These are phyloP conservation scores for Drosophila incognita DNA, from an alignment of 2,888 invertebrate genomes.

Conservation along the genomic window DNA sequence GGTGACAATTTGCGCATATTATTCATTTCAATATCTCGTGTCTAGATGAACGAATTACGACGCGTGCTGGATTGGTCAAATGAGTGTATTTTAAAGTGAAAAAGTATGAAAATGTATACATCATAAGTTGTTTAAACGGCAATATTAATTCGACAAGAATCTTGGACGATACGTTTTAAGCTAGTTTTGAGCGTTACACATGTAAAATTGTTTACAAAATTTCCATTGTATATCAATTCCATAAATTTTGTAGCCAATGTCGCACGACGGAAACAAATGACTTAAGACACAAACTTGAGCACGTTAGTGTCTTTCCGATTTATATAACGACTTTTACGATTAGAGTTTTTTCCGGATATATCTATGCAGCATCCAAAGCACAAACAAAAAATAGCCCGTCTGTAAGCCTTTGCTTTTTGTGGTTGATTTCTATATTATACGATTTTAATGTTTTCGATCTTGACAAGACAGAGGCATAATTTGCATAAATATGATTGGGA, in stretches of 20 bases:
- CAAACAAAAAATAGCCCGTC: slow-evolving; percentile 31
- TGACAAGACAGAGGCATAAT: slow-evolving; percentile 66
- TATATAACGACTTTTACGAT: slow-evolving; percentile 67
- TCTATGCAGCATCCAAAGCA: slow-evolving; percentile 43
- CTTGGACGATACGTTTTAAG: background rate
- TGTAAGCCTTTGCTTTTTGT: slow-evolving; percentile 32
- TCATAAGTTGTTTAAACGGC: background rate
- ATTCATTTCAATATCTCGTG: background rate
- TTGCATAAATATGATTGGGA: slow-evolving; percentile 68
- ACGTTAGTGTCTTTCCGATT: slow-evolving; percentile 12
- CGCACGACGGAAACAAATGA: slow-evolving; percentile 68
- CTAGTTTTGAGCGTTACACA: background rate
- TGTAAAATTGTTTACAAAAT: slow-evolving; percentile 10
- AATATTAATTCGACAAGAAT: background rate
- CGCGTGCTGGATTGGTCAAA: slow-evolving; percentile 29
- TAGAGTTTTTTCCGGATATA: slow-evolving; percentile 43
- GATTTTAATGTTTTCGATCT: slow-evolving; percentile 74
- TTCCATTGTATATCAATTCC: slow-evolving; percentile 33
- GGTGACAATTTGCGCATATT: slow-evolving; percentile 7
- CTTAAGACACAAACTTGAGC: slow-evolving; percentile 70
- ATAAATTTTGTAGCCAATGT: slow-evolving; percentile 51
- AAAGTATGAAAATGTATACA: background rate
- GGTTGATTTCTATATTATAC: slow-evolving; percentile 54
- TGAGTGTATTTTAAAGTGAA: background rate
- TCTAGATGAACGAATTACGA: slow-evolving; percentile 40